Evolutionary conservation across 2,113 vertebrate species (phyloP).

Genomic region (Aegotheles bennettii): DNA sequence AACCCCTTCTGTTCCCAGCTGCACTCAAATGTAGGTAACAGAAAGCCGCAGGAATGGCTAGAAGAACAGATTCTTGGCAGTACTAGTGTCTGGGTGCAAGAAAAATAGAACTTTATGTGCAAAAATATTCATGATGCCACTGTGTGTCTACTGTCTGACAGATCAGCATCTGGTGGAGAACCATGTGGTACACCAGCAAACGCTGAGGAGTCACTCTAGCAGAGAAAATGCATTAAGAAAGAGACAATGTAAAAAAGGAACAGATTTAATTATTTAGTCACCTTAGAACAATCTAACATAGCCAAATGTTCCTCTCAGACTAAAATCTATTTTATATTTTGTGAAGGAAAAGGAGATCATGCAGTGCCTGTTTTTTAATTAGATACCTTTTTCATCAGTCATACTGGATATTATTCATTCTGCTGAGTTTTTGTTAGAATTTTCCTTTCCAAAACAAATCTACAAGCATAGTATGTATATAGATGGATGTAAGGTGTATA

Average conservation of each 20-base stretch:
- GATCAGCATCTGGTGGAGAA: slow-evolving; percentile 3
- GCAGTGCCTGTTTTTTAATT: neutral
- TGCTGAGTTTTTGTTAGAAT: neutral
- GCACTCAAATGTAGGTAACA: neutral
- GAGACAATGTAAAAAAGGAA: neutral
- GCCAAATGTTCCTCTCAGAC: neutral
- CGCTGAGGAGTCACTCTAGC: neutral
- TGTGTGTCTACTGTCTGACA: neutral
- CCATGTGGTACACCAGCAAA: neutral
- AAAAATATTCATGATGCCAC: neutral
- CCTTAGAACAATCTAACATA: neutral
- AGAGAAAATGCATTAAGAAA: neutral
- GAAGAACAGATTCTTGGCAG: neutral
- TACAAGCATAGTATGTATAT: neutral
- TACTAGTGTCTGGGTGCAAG: neutral
- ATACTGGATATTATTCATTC: neutral
- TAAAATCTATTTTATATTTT: neutral
- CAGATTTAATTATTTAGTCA: neutral
- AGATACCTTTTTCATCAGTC: neutral
- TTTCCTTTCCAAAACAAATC: neutral
- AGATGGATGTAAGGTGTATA: fast-evolving
- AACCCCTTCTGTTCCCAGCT: neutral
- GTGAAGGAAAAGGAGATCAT: neutral
- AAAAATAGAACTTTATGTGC: neutral
- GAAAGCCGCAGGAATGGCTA: neutral